Conservation (phyloP, 1,140 invertebrate genomes). For the Brachionus angularis region DNA sequence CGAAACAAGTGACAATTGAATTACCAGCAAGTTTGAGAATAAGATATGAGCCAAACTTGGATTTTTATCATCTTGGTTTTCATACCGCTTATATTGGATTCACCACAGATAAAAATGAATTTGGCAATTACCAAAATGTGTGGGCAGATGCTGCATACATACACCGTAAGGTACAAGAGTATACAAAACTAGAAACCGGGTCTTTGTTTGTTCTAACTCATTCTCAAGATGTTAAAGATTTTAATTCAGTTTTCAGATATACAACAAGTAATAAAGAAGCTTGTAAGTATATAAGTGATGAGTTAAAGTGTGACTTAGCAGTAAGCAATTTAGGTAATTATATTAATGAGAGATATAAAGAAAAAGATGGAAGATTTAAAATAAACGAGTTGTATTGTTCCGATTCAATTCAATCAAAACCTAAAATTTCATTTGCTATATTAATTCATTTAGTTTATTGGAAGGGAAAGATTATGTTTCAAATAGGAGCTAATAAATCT, state of each 20-base stretch:
- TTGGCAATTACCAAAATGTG: slow-evolving; percentile 29
- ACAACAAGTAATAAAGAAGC: neutral
- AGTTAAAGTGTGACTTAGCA: neutral
- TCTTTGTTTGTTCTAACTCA: neutral
- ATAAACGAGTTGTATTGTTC: slow-evolving; percentile 16
- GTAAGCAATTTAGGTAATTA: slow-evolving; percentile 15
- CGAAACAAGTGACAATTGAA: neutral
- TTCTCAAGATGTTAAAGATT: neutral
- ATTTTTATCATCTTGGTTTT: neutral
- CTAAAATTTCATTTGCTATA: neutral
- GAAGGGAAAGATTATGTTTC: slow-evolving; percentile 32
- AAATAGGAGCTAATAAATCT: slow-evolving; percentile 18
- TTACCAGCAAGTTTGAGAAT: slow-evolving; percentile 18
- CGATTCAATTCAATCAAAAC: neutral
- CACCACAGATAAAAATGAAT: neutral
- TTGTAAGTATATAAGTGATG: neutral
- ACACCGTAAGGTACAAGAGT: neutral
- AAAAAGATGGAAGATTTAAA: slow-evolving; percentile 1
- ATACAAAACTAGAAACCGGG: neutral
- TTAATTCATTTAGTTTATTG: slow-evolving; percentile 21
- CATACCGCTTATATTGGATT: neutral
- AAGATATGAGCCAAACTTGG: neutral
- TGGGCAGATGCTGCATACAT: slow-evolving; percentile 19
- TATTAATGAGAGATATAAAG: slow-evolving; percentile 2
- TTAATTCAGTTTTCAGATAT: neutral